Evolutionary conservation across 2,113 vertebrate genomes (phyloP), one percentile per base, ranked within the genome.

Genomic region (Xenus cinereus): DNA sequence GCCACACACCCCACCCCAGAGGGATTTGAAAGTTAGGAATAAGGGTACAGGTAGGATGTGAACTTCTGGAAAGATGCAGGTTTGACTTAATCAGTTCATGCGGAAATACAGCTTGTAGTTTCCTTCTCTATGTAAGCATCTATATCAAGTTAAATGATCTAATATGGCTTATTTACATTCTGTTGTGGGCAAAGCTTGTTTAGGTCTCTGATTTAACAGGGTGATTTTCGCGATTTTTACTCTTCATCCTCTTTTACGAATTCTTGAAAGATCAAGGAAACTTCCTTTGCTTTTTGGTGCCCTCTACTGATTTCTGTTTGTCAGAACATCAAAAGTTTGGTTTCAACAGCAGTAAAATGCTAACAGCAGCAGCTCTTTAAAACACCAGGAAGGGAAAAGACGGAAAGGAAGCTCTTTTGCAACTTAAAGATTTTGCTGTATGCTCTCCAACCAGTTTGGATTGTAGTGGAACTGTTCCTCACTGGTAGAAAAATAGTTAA

Each of bases 261-360:
- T 19, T 46, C 15, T 64, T 77, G 17, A 41, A 53, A 66, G 35
- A 41, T 60, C 33, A 23, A 9, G 13, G 27, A 48, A 64, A 45
- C 9, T 72, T 84, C 5, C 14, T 78, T 80, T 84, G 63, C 21
- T 43, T 82, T 90, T 78, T 93, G 57, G 48, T 91, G 89, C 84
- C 77, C 73, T 83, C 84, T 96, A 18, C 74, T 82, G 87, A 18
- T 84, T n/a, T 32, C 5, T 54, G 2, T 62, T 73, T 88, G 64
- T 45, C 30, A 43, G 66, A 81, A 51, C 37, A n/a, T 21, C 0
- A 3, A 43, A 51, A 68, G 13, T 18, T 77, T 41, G 5, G 64
- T 19, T 32, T 54, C 21, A 54, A 12, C 2, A 14, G 22, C 45
- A 23, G 7, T 56, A 35, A 62, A 60, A 33, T 5, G 22, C 26